Evolutionary conservation across 1,140 invertebrate species (phyloP), one percentile per base, ranked within the genome.

Genomic region (Drosophila sp.): DNA sequence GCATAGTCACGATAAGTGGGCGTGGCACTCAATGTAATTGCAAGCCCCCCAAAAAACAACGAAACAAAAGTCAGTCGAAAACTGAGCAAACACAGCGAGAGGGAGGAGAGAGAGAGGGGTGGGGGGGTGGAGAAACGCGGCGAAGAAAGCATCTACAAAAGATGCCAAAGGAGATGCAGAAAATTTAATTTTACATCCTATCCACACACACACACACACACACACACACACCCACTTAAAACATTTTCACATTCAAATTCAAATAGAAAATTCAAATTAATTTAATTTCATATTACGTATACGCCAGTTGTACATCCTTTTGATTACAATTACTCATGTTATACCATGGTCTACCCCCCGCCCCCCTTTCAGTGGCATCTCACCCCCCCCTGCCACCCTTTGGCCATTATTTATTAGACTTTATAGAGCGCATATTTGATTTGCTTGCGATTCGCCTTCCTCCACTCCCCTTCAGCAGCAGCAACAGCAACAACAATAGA

Each of bases 381-480:
- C 30, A 10, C 38, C 8, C 40, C 60, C 60, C 62, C 38, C 56
- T 77, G 63, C 65, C 70, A 17, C 64, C 5, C 54, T 55, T 40
- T 7, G 62, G 17, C 5, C 57, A 40, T 72, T 81, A 66, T 77
- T 81, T 74, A 81, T 81, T 78, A 40, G 70, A 60, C 56, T 66
- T 62, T 38, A 55, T 60, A 25, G 72, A 41, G 71, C 32, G 56
- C 70, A 73, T 73, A 71, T 79, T 81, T 83, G 75, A 72, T 82
- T 79, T 74, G 66, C 58, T 77, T 70, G 44, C 38, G 17, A 17
- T 66, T 44, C 60, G 66, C 35, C 35, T 17, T 38, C 41, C 35
- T 44, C 38, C 57, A 3, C 23, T 4, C 17, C 6, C 1, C 17
- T 1, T 38, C 27, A 41, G 32, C 35, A 50, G 47, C 61, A 35